These are phyloP conservation scores for Malaclemys terrapin DNA, from an alignment of 2,113 vertebrate species.

Conservation along the genomic window DNA sequence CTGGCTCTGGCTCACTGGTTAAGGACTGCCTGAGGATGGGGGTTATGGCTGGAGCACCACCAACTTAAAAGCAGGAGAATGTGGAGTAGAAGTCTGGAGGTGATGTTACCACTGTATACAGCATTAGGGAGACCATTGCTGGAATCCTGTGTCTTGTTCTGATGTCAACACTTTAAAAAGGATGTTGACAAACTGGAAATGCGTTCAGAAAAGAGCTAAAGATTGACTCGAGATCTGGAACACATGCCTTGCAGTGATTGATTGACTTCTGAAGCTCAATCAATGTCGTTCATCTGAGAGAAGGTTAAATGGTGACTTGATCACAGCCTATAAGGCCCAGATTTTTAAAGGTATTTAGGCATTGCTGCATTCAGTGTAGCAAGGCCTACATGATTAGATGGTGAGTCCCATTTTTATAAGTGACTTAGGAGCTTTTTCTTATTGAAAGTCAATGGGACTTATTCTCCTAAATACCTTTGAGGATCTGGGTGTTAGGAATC, in stretches of 20 bases:
- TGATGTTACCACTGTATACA: background rate
- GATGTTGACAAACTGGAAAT: background rate
- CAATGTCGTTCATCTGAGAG: background rate
- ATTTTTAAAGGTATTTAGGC: background rate
- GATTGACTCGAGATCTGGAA: background rate
- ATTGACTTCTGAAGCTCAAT: background rate
- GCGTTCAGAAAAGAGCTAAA: background rate
- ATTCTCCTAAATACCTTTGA: background rate
- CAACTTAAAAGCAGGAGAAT: background rate
- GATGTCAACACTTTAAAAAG: background rate
- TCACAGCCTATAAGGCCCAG: background rate
- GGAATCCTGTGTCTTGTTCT: background rate
- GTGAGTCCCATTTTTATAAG: background rate
- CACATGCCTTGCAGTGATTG: background rate
- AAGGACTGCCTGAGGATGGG: background rate
- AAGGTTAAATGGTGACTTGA: background rate
- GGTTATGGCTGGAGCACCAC: background rate
- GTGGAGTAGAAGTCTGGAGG: background rate
- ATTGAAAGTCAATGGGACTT: background rate
- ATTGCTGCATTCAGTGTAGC: background rate
- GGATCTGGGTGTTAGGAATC: background rate
- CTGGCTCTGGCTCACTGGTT: background rate
- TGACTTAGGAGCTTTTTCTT: background rate
- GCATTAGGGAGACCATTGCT: background rate
- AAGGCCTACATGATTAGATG: background rate